Percentiles rank a stretch among this genome's conserved stretches.
Evolutionary conservation across 2,797 vertebrate species (phyloP).

Genomic region (Tympanoctomys barrerae): DNA sequence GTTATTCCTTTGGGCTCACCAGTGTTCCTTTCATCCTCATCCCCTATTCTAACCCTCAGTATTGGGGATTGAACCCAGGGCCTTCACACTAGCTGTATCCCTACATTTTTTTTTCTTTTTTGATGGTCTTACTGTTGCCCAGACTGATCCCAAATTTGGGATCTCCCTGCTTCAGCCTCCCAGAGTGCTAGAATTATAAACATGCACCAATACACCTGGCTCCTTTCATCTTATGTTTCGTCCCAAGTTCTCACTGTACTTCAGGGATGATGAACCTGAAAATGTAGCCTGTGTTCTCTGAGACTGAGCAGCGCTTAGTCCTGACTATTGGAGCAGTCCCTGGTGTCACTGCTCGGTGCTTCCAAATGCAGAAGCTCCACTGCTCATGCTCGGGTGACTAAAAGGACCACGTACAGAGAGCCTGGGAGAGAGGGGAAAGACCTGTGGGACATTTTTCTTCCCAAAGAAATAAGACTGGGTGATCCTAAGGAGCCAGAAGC

Average conservation of each 20-base stretch:
- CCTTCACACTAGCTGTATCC: neutral
- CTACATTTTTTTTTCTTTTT: neutral
- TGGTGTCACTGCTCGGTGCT: neutral
- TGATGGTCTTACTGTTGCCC: neutral
- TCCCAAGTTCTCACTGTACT: neutral
- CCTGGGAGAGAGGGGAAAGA: neutral
- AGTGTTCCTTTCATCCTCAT: neutral
- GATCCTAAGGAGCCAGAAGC: neutral
- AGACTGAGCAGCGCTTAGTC: neutral
- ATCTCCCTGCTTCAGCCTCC: neutral
- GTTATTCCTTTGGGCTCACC: neutral
- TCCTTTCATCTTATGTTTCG: neutral
- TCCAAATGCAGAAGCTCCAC: neutral
- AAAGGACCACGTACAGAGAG: neutral
- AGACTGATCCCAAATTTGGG: neutral
- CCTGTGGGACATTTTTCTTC: neutral
- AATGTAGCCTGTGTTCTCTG: neutral
- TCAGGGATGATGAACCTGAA: neutral
- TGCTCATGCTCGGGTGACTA: neutral
- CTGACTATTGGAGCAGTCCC: neutral
- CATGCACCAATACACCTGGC: neutral
- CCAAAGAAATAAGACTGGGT: neutral
- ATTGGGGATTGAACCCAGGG: neutral
- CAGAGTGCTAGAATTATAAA: neutral
- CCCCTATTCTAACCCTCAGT: neutral